A percentile compares a stretch with the other conserved stretches of the same genome.
phyloP scores from a whole-genome alignment of 2,113 vertebrate species.

The Saguinus imperator region DNA sequence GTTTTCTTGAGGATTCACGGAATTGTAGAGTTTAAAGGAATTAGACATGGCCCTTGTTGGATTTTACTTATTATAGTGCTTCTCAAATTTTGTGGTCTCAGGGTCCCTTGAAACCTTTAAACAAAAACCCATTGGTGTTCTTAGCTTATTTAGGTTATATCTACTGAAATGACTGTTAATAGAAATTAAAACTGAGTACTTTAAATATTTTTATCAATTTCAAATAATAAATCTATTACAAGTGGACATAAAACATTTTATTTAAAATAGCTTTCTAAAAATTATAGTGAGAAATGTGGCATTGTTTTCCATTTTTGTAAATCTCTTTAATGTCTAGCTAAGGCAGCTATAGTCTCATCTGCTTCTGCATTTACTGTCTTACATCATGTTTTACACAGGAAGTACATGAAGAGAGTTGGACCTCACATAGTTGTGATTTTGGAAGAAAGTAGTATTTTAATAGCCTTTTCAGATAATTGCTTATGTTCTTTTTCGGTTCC shows the following conservation, averaged over 20 bases:
- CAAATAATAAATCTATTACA: neutral
- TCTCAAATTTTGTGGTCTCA: neutral
- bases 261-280: neutral
- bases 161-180: neutral
- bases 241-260: neutral
- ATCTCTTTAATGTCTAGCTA: conserved; percentile 1
- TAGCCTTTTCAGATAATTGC: neutral
- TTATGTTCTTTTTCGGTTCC: neutral
- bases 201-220: neutral
- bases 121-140: neutral
- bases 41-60: neutral
- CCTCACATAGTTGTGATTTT: neutral
- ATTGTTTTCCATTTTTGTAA: conserved; percentile 22
- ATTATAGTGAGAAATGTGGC: neutral
- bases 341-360: neutral
- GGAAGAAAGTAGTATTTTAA: neutral
- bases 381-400: neutral
- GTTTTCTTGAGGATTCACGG: neutral
- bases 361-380: neutral
- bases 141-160: neutral
- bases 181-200: neutral
- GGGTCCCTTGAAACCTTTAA: neutral
- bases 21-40: neutral
- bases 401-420: conserved; percentile 23
- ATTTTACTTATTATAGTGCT: neutral